Percentiles rank a stretch among this genome's conserved stretches.
These are phyloP conservation scores for Sprattus sprattus DNA, from an alignment of 2,113 vertebrate genomes.

Conservation along the genomic window DNA sequence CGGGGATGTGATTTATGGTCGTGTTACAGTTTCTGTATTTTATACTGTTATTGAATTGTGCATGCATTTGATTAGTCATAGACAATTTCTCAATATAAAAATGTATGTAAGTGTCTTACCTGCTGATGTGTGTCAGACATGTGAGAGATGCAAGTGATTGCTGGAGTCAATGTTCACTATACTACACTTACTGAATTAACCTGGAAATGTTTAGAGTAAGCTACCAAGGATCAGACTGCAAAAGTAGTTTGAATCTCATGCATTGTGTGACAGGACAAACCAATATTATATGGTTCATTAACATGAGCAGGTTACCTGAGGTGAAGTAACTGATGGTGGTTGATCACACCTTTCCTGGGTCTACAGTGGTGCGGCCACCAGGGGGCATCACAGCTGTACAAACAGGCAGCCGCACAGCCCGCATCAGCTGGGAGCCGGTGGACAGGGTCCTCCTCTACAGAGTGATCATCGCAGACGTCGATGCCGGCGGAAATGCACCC, in stretches of 20 bases:
- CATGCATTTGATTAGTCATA: not conserved
- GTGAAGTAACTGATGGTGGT: not conserved
- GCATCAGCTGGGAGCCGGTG: slow-evolving; percentile 64
- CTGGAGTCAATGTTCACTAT: not conserved
- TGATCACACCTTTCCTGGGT: slow-evolving; percentile 22
- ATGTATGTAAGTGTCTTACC: not conserved
- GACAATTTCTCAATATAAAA: not conserved
- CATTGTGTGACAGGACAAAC: no score
- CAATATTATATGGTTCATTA: not conserved
- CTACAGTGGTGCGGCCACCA: slow-evolving; percentile 69
- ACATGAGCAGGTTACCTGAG: not conserved
- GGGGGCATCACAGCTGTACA: slow-evolving; percentile 33
- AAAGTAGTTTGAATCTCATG: no score
- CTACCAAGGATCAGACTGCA: not conserved
- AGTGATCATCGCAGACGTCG: slow-evolving; percentile 47
- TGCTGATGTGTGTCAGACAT: not conserved
- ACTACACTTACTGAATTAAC: no score
- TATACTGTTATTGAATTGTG: not conserved
- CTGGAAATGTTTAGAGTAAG: no score
- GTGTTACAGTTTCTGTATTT: not conserved
- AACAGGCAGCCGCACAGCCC: slow-evolving; percentile 24
- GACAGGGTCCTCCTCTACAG: slow-evolving; percentile 63
- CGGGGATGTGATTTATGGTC: not conserved
- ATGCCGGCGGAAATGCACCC: not conserved
- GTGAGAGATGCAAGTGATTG: not conserved